A percentile compares a stretch with the other conserved stretches of the same genome.
These are phyloP conservation scores for Microhierax caerulescens DNA, from an alignment of 2,797 vertebrate genomes.

Conservation along the genomic window DNA sequence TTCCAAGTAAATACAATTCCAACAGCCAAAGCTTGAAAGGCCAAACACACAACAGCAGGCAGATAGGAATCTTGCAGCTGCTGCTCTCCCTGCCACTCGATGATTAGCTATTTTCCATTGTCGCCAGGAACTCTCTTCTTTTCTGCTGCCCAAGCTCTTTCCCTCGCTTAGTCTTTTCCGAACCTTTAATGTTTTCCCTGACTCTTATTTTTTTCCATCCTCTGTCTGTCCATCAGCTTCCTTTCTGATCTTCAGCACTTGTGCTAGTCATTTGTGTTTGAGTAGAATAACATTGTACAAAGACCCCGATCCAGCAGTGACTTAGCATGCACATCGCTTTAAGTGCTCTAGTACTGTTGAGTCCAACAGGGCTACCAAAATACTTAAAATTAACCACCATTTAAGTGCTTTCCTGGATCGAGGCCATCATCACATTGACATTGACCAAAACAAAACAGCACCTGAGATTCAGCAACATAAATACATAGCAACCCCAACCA, in stretches of 20 bases:
- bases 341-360: not conserved
- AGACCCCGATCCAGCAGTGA: not conserved
- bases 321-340: not conserved
- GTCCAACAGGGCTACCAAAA: not conserved
- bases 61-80: not conserved
- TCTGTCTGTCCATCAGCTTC: not conserved
- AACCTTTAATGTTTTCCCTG: not conserved
- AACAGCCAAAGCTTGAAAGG: not conserved
- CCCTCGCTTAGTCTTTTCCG: not conserved
- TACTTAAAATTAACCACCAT: not conserved
- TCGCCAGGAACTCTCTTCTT: not conserved
- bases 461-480: slow-evolving; percentile 20
- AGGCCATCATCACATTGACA: not conserved
- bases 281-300: not conserved
- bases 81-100: not conserved
- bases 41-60: not conserved
- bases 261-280: not conserved
- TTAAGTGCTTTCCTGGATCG: slow-evolving; percentile 31
- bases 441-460: slow-evolving; percentile 37
- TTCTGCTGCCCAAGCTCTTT: not conserved
- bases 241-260: not conserved
- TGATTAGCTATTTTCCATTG: not conserved
- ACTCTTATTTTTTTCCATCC: not conserved
- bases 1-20: not conserved
- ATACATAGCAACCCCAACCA: slow-evolving; percentile 2